phyloP scores from a whole-genome alignment of 2,797 vertebrate species.

The Chanos chanos region DNA sequence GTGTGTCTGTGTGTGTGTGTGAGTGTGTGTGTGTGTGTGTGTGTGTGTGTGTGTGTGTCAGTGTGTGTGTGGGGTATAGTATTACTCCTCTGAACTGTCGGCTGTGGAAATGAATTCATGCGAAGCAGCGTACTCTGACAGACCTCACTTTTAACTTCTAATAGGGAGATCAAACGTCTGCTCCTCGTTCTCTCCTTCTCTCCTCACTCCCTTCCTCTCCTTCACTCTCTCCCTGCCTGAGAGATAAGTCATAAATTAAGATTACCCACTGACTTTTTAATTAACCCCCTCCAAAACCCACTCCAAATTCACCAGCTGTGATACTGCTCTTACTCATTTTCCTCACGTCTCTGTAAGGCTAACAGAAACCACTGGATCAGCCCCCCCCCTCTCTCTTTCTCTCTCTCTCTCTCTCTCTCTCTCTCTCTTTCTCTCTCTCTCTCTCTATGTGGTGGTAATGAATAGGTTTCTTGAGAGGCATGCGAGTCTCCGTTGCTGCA shows the following conservation, averaged over 20 bases:
- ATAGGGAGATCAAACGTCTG: constrained; percentile 51
- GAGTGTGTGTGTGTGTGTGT: neutral
- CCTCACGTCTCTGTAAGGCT: constrained; percentile 19
- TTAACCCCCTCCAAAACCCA: constrained; percentile 49
- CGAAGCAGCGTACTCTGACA: constrained; percentile 48
- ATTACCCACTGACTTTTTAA: constrained; percentile 51
- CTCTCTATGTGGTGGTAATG: neutral
- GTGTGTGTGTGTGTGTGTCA: neutral
- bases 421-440: neutral
- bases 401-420: neutral
- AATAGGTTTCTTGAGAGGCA: too few species aligned
- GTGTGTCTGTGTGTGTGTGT: neutral
- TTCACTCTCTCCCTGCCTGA: constrained; percentile 19
- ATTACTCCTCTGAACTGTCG: constrained; percentile 30
- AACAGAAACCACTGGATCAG: constrained; percentile 11
- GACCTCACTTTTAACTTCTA: constrained; percentile 52
- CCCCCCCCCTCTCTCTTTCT: neutral
- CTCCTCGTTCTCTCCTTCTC: constrained; percentile 23
- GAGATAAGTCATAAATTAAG: constrained; percentile 54
- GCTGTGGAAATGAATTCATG: constrained; percentile 45
- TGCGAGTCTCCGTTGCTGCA: too few species aligned
- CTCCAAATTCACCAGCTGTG: constrained; percentile 38
- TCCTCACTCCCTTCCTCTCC: constrained; percentile 9
- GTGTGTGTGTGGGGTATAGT: too few species aligned
- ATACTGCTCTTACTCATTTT: constrained; percentile 22